phyloP scores from a whole-genome alignment of 2,113 vertebrate genomes.

The Variabilichromis moorii region DNA sequence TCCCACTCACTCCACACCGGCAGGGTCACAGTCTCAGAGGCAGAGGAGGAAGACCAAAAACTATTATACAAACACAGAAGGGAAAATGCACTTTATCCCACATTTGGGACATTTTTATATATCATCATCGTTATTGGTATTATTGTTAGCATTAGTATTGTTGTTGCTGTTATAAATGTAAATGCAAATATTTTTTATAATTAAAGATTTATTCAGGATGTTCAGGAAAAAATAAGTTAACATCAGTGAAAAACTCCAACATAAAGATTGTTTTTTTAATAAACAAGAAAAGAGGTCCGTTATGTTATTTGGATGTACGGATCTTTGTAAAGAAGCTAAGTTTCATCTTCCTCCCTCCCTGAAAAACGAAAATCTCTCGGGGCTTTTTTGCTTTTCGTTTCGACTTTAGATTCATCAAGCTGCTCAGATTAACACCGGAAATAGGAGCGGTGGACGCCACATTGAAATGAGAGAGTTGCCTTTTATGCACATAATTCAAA shows the following conservation, averaged over 20 bases:
- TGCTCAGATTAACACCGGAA: neutral
- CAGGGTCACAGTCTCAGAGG: neutral
- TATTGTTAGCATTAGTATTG: neutral
- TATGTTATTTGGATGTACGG: neutral
- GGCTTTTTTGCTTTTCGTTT: neutral
- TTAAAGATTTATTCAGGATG: neutral
- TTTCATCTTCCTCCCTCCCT: neutral
- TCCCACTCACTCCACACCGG: neutral
- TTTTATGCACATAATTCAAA: neutral
- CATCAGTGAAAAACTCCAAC: neutral
- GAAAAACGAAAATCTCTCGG: neutral
- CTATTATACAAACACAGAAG: neutral
- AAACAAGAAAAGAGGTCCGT: neutral
- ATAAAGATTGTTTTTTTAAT: neutral
- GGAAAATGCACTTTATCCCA: neutral
- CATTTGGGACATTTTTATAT: neutral
- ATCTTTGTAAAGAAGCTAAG: neutral
- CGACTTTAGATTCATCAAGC: neutral
- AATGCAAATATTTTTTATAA: fast-evolving
- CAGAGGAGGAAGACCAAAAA: neutral
- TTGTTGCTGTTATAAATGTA: neutral
- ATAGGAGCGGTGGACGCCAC: fast-evolving
- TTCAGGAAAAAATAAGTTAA: neutral
- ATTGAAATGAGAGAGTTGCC: neutral
- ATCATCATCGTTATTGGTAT: neutral